Conservation (phyloP, 2,888 invertebrate species). For the Cyrtodaria siliqua region DNA sequence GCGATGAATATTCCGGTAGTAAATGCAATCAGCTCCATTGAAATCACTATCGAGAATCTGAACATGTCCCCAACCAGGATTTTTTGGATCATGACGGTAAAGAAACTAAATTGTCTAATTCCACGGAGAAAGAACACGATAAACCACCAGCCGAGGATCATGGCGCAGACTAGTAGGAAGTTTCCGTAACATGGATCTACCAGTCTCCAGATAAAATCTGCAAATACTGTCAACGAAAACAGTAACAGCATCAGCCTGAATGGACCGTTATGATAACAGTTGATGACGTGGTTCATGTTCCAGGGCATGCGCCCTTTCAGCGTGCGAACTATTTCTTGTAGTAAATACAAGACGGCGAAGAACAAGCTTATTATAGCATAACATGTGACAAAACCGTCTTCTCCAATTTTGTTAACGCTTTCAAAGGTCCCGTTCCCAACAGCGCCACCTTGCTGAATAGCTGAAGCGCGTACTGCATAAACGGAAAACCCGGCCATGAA, state of each 20-base stretch:
- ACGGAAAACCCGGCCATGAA: constrained; percentile 55
- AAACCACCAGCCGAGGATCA: constrained; percentile 68
- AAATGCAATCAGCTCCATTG: constrained; percentile 60
- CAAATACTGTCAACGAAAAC: constrained; percentile 43
- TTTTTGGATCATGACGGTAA: constrained; percentile 66
- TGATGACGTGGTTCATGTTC: constrained; percentile 45
- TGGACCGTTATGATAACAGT: constrained; percentile 64
- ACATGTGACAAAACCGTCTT: constrained; percentile 34
- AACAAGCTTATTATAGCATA: constrained; percentile 34
- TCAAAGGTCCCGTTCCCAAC: background rate
- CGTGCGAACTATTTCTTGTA: constrained; percentile 45
- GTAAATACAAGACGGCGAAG: constrained; percentile 20
- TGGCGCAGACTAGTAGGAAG: constrained; percentile 48
- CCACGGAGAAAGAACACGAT: constrained; percentile 62
- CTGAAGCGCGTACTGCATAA: constrained; percentile 39
- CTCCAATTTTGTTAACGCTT: constrained; percentile 15
- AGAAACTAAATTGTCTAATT: constrained; percentile 56
- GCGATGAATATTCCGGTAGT: constrained; percentile 55
- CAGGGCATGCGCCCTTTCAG: constrained; percentile 52
- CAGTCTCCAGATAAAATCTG: constrained; percentile 49
- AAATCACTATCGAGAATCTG: constrained; percentile 61
- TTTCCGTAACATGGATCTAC: constrained; percentile 35
- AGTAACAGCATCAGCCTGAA: constrained; percentile 48
- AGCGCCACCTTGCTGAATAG: background rate
- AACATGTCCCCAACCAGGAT: constrained; percentile 64